phyloP scores from a whole-genome alignment of 2,113 vertebrate species.

The Gopherus evgoodei region DNA sequence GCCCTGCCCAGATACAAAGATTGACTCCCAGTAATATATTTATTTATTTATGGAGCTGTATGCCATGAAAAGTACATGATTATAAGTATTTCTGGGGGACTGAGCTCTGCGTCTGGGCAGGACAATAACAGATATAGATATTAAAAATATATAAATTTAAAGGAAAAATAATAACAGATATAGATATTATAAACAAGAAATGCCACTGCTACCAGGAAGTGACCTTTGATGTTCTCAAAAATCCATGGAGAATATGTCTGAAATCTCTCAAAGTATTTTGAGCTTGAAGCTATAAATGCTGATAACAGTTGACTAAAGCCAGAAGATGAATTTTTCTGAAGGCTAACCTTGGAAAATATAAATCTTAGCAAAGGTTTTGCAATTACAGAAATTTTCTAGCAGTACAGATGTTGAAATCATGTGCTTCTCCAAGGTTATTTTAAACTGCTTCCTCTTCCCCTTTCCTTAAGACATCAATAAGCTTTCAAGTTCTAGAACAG shows the following conservation, averaged over 20 bases:
- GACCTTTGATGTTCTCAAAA: background rate
- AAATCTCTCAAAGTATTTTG: background rate
- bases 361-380: background rate
- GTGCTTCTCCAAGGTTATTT: background rate
- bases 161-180: background rate
- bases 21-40: background rate
- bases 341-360: background rate
- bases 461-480: background rate
- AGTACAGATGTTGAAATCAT: background rate
- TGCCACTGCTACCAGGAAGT: background rate
- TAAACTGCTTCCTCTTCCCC: background rate
- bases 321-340: background rate
- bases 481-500: background rate
- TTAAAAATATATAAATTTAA: background rate
- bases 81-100: background rate
- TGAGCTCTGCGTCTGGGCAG: background rate
- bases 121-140: fast-evolving
- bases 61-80: background rate
- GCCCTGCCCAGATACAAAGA: background rate
- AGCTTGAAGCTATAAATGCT: background rate
- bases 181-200: fast-evolving
- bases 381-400: background rate
- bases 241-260: slow-evolving; percentile 11
- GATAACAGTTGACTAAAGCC: background rate
- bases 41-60: background rate